Percentiles rank a stretch among this genome's conserved stretches.
These are phyloP conservation scores for Diabrotica virgifera DNA, from an alignment of 1,140 invertebrate species.

Conservation along the genomic window DNA sequence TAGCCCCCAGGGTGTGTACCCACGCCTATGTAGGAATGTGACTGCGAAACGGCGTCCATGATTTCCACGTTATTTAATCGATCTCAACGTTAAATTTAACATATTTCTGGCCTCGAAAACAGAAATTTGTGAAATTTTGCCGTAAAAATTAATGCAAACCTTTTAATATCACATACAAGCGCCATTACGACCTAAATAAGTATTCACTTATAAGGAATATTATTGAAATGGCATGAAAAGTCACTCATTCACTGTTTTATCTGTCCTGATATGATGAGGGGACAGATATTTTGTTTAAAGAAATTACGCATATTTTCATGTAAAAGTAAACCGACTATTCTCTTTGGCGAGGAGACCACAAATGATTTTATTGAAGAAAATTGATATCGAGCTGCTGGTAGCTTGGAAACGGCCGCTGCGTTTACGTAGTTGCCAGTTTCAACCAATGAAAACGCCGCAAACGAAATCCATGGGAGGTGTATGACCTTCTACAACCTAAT, in stretches of 20 bases:
- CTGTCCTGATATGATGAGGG: constrained; percentile 42
- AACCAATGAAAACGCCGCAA: constrained; percentile 25
- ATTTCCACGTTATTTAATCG: constrained; percentile 21
- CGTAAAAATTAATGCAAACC: constrained; percentile 49
- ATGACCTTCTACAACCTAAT: constrained; percentile 22
- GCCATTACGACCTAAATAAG: constrained; percentile 47
- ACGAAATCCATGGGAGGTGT: constrained; percentile 23
- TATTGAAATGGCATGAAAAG: constrained; percentile 47
- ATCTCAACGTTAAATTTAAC: constrained; percentile 39
- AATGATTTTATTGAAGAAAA: constrained; percentile 41
- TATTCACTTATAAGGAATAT: constrained; percentile 46
- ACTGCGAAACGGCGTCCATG: not conserved
- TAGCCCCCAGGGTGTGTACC: constrained; percentile 19
- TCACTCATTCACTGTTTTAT: constrained; percentile 49
- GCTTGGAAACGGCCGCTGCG: constrained; percentile 29
- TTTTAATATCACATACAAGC: constrained; percentile 48
- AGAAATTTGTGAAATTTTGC: constrained; percentile 35
- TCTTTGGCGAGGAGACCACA: constrained; percentile 48
- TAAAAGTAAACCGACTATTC: constrained; percentile 44
- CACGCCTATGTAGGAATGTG: constrained; percentile 17
- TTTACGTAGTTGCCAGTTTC: constrained; percentile 17
- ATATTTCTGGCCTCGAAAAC: constrained; percentile 43
- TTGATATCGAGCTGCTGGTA: constrained; percentile 29
- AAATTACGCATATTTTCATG: constrained; percentile 44
- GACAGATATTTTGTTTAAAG: constrained; percentile 37